Conservation (phyloP, 2,888 invertebrate genomes). For the Nemurella pictetii region DNA sequence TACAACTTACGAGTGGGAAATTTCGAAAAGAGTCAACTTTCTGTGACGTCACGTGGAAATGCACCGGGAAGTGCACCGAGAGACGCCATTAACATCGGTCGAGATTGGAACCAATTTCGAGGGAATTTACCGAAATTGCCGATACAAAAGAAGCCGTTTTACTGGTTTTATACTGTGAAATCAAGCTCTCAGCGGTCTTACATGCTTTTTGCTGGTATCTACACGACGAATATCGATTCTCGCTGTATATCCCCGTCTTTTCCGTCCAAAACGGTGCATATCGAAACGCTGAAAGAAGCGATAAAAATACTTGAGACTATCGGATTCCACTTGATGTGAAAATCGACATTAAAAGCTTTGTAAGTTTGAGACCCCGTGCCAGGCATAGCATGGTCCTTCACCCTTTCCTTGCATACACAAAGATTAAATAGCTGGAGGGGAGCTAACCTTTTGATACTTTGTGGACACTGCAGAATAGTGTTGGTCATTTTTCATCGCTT, state of each 20-base stretch:
- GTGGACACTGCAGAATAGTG: slow-evolving; percentile 15
- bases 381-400: background rate
- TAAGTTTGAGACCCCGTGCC: slow-evolving; percentile 21
- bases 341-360: slow-evolving; percentile 32
- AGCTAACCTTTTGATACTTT: background rate
- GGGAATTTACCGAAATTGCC: background rate
- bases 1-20: background rate
- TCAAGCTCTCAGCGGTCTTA: background rate
- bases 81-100: background rate
- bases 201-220: background rate
- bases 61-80: background rate
- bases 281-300: slow-evolving; percentile 13
- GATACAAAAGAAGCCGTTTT: background rate
- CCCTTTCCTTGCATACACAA: background rate
- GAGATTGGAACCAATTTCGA: background rate
- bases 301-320: slow-evolving; percentile 29
- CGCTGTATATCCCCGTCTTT: background rate
- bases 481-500: slow-evolving; percentile 25
- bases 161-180: background rate
- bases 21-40: background rate
- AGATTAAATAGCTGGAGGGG: slow-evolving; percentile 10
- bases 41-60: background rate
- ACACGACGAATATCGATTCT: slow-evolving; percentile 26
- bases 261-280: background rate
- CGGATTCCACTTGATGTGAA: slow-evolving; percentile 30